These are phyloP conservation scores for Montipora efflorescens DNA, from an alignment of 64 coral and sea anemone species.

Conservation along the genomic window DNA sequence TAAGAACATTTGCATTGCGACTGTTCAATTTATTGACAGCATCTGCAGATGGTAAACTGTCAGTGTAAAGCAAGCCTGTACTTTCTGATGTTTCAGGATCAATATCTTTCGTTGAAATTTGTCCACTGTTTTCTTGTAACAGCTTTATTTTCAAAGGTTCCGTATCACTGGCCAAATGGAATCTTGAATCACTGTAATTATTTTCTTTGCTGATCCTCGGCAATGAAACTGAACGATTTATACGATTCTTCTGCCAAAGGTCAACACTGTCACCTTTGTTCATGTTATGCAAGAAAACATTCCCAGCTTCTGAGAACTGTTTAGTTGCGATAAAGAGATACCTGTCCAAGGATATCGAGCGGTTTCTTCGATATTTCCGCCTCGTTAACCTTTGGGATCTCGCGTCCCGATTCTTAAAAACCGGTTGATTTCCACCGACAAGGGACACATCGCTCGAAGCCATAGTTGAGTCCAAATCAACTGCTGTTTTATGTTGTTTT, in stretches of 20 bases:
- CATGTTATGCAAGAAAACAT: background rate
- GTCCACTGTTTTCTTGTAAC: background rate
- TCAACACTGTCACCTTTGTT: background rate
- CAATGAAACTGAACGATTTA: slow-evolving; percentile 35
- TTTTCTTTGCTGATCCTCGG: slow-evolving; percentile 8
- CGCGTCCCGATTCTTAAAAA: slow-evolving; percentile 5
- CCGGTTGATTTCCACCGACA: background rate
- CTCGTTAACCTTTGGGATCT: background rate
- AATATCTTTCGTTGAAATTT: background rate
- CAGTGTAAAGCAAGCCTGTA: background rate
- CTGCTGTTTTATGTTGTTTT: background rate
- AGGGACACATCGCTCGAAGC: slow-evolving; percentile 2
- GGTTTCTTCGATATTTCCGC: background rate
- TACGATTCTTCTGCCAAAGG: background rate
- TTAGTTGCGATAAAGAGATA: slow-evolving; percentile 20
- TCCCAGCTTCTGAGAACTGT: slow-evolving; percentile 7
- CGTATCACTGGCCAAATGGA: background rate
- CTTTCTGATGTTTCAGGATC: background rate
- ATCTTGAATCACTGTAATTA: background rate
- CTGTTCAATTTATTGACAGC: background rate
- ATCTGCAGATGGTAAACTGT: background rate
- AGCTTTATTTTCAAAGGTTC: background rate
- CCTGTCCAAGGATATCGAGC: slow-evolving; percentile 32
- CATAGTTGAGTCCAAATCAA: background rate
- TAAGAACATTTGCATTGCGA: background rate